Evolutionary conservation across 2,888 invertebrate species (phyloP).

Genomic region (Caenorhabditis panamensis): DNA sequence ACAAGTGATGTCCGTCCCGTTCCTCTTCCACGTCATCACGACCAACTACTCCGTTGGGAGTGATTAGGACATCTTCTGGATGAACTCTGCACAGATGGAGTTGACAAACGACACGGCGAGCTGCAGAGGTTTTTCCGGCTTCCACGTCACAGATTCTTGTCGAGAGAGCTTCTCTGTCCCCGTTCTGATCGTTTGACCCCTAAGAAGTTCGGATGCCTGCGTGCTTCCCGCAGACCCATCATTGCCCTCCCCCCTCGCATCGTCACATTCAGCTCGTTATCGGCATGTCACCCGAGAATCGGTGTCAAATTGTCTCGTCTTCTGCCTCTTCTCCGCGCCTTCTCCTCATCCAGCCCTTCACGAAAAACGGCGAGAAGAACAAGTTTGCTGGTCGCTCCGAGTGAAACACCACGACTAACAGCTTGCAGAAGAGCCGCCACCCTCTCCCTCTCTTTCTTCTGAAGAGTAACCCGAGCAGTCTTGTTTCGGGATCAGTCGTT

Average conservation of each 20-base stretch:
- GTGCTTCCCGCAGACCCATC: conserved; percentile 1
- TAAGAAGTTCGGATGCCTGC: not conserved
- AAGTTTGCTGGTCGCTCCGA: conserved; percentile 2
- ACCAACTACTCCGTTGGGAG: conserved; percentile 32
- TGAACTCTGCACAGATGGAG: conserved; percentile 2
- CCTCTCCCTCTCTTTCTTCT: not conserved
- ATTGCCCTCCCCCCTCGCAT: not conserved
- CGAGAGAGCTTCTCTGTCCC: too few relatives aligned
- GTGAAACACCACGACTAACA: conserved; percentile 9
- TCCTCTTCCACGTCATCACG: conserved; percentile 11
- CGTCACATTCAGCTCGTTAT: conserved; percentile 47
- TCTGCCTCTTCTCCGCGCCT: not conserved
- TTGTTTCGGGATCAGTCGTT: conserved; percentile 38
- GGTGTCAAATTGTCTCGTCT: conserved; percentile 8
- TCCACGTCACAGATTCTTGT: not conserved
- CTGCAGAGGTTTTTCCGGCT: not conserved
- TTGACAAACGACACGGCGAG: conserved; percentile 13
- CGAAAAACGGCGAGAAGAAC: conserved; percentile 1
- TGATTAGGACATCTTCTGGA: not conserved
- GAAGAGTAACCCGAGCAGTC: conserved; percentile 26
- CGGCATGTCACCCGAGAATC: conserved; percentile 31
- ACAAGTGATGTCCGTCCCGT: not conserved
- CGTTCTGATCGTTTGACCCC: not conserved
- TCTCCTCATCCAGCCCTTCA: too few relatives aligned
- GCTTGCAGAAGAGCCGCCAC: not conserved